Evolutionary conservation across 2,113 vertebrate species (phyloP).

Genomic region (Gobio gobio): DNA sequence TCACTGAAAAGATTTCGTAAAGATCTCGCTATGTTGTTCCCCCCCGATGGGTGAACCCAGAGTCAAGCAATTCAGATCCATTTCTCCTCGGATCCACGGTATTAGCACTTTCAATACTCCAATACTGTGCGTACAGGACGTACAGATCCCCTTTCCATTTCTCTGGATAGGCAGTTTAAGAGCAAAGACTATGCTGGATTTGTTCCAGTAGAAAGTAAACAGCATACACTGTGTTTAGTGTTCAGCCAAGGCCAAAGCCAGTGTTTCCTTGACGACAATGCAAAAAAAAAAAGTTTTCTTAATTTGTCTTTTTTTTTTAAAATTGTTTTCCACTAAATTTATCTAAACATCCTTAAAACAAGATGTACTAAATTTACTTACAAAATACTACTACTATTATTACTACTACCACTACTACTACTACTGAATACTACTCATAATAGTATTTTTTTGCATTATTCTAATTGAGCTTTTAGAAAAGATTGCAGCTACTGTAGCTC

Average conservation of each 20-base stretch:
- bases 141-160: not conserved
- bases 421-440: too few relatives aligned
- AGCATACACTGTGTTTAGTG: not conserved
- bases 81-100: slow-evolving; percentile 6
- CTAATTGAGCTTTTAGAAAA: too few relatives aligned
- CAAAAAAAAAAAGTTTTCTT: not conserved
- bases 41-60: not conserved
- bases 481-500: too few relatives aligned
- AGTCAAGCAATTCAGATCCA: slow-evolving; percentile 5
- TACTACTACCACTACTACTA: too few relatives aligned
- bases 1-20: not conserved
- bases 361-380: not conserved
- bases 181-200: not conserved
- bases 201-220: slow-evolving; percentile 6
- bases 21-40: not conserved
- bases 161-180: not conserved
- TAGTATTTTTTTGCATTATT: too few relatives aligned
- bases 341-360: not conserved
- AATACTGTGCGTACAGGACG: not conserved
- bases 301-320: not conserved
- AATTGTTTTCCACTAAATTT: not conserved
- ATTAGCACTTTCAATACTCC: slow-evolving; percentile 14
- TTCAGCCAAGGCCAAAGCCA: slow-evolving; percentile 1
- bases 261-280: not conserved
- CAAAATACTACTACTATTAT: too few relatives aligned